Base-by-base conservation (phyloP, 2,797 vertebrate genomes). In the Dryobates pubescens region DNA sequence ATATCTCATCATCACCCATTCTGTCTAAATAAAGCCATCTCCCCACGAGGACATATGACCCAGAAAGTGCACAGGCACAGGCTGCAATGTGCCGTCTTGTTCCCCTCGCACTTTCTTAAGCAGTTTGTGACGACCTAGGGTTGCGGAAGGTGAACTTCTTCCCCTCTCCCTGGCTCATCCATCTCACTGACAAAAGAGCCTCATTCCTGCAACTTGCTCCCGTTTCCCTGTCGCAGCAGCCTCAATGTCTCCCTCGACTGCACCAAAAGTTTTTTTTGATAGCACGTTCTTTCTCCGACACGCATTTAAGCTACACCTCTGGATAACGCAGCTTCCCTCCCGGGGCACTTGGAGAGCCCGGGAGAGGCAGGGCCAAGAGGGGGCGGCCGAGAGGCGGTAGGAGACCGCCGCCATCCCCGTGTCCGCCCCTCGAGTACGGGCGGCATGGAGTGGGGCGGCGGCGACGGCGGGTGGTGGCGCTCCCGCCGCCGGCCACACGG, bases 401-500 rank as follows among this genome's bases (percentile, higher is more conserved):
- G 6, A 43, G 65, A 19, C 36, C 15, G 22, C 22, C 59, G 9
- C 22, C 86, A 8, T 9, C 80, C 34, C 80, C 32, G 59, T 54
- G 62, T 29, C 10, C 14, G 6, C 19, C 30, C 41, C 67, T 49
- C 45, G 61, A 45, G 14, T 17, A 29, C 30, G 19, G 15, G 67
- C 22, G 24, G 45, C 29, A 7, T 45, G 65, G 49, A 17, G 36
- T 4, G 27, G 38, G 27, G 29, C 26, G 34, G n/a, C 16, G 51
- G 43, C 11, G 30, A n/a, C 14, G 29, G 27, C 2, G 22, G 67
- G 5, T 6, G 56, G 8, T 96, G 6, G 97, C 96, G 92, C 95
- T 96, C 91, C 97, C 94, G 67, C 72, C 78, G 64, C 32, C 13
- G 45, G 71, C 97, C 98, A 98, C 98, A 97, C 96, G 97, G 83